Evolutionary conservation across 1,140 invertebrate species (phyloP).

Genomic region (Psilanteris sp.): DNA sequence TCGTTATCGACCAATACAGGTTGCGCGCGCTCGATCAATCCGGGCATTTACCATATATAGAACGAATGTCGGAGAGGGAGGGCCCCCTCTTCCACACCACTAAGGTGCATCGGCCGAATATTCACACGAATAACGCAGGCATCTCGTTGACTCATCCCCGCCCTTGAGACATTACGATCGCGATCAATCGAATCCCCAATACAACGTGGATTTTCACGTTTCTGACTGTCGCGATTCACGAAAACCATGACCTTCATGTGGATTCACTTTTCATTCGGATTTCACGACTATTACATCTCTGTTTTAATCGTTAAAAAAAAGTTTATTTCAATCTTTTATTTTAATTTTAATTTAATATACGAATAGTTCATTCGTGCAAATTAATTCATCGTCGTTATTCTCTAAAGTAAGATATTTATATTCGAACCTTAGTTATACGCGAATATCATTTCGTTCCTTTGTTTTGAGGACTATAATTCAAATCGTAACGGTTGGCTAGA

Average conservation of each 20-base stretch:
- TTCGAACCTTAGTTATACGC: too few relatives aligned
- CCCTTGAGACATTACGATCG: constrained; percentile 43
- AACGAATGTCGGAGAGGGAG: constrained; percentile 70
- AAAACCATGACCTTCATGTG: constrained; percentile 28
- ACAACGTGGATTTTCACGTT: constrained; percentile 56
- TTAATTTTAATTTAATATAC: neutral
- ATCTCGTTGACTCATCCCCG: constrained; percentile 54
- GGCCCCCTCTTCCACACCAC: constrained; percentile 11
- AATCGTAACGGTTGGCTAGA: constrained; percentile 11
- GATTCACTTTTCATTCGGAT: constrained; percentile 17
- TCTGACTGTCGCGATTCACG: constrained; percentile 18
- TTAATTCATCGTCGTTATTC: too few relatives aligned
- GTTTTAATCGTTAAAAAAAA: neutral
- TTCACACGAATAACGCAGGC: constrained; percentile 38
- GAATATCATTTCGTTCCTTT: constrained; percentile 1
- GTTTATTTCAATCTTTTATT: neutral
- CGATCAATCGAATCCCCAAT: constrained; percentile 37
- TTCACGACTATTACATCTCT: neutral
- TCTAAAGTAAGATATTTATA: too few relatives aligned
- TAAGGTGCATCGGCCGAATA: constrained; percentile 51
- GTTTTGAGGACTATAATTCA: neutral
- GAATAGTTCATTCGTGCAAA: constrained; percentile 22
- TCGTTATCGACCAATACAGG: constrained; percentile 72
- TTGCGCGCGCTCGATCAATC: constrained; percentile 78
- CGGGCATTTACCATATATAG: constrained; percentile 82